Base-by-base conservation (phyloP, 2,888 invertebrate species). In the Luffia ferchaultella region DNA sequence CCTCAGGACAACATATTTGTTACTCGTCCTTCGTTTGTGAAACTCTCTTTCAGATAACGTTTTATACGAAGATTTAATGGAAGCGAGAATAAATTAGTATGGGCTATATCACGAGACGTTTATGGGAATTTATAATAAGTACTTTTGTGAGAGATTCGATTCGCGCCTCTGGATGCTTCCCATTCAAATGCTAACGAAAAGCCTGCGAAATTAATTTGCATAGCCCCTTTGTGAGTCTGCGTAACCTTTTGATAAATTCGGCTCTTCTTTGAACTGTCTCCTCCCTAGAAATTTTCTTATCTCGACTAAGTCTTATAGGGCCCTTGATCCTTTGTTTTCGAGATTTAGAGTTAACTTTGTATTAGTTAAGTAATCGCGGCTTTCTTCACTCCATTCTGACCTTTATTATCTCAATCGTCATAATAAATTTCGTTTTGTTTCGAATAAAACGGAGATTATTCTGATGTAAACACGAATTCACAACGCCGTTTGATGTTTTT, bases 131-230 rank as follows among this genome's bases (percentile, higher is more conserved):
- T 59, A 62, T 67, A 64, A 69, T 30, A 30, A 30, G 30, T 30
- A 12, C 30, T 30, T 30, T 12, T 12, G 30, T 30, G 30, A 30
- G 30, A 7, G 30, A 7, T 30, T 12, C 30, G 12, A 7, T 30
- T 30, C 19, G 45, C 19, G 17, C 18, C 18, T 45, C 19, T 18
- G 50, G 42, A 41, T 46, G 54, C 48, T 50, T 50, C 58, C 68
- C 62, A 70, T 76, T 76, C 67, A 73, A 61, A 69, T 70, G 68
- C 63, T 62, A 67, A 69, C 62, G 66, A 68, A 75, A 74, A 70
- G 71, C 64, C 62, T 60, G 60, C 63, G 68, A 71, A 76, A 73
- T 76, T 75, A 76, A 79, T 79, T 78, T 76, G 68, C 76, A 75
- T 73, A 68, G 68, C 59, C 67, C n/a, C 62, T 71, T 73, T 76